Evolutionary conservation across 2,797 vertebrate species (phyloP).

Genomic region (Myotis findleyi): DNA sequence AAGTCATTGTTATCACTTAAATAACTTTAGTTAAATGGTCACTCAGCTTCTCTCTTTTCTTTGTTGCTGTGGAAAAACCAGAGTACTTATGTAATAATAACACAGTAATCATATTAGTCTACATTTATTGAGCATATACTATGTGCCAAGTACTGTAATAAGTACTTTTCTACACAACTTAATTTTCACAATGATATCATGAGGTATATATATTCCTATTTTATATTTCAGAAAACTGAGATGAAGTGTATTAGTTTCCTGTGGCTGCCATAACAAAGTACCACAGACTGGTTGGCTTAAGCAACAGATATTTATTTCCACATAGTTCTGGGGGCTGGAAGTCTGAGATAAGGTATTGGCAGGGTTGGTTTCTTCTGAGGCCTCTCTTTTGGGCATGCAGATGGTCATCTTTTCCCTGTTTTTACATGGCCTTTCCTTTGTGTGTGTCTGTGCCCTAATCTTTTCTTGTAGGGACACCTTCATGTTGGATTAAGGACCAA

Average conservation of each 20-base stretch:
- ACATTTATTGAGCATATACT: constrained; percentile 3
- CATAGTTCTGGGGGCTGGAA: background rate
- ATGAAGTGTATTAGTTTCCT: background rate
- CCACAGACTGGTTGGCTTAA: background rate
- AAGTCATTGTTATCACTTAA: constrained; percentile 16
- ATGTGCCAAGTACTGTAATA: background rate
- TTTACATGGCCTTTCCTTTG: background rate
- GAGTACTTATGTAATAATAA: background rate
- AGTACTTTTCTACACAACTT: background rate
- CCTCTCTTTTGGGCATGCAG: background rate
- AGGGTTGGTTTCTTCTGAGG: background rate
- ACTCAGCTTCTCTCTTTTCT: background rate
- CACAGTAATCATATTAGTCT: background rate
- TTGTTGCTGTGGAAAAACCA: background rate
- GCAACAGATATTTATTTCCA: background rate
- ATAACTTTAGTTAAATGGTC: background rate
- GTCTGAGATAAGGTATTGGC: background rate
- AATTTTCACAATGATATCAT: background rate
- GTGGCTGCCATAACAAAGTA: background rate
- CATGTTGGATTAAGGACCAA: background rate
- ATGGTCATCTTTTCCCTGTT: background rate
- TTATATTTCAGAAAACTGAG: constrained; percentile 11
- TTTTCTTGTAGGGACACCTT: background rate
- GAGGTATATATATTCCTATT: background rate
- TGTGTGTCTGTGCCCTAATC: background rate